A percentile compares a stretch with the other conserved stretches of the same genome.
Evolutionary conservation across 2,797 vertebrate species (phyloP).

Genomic region (Paramormyrops hopkinsi): DNA sequence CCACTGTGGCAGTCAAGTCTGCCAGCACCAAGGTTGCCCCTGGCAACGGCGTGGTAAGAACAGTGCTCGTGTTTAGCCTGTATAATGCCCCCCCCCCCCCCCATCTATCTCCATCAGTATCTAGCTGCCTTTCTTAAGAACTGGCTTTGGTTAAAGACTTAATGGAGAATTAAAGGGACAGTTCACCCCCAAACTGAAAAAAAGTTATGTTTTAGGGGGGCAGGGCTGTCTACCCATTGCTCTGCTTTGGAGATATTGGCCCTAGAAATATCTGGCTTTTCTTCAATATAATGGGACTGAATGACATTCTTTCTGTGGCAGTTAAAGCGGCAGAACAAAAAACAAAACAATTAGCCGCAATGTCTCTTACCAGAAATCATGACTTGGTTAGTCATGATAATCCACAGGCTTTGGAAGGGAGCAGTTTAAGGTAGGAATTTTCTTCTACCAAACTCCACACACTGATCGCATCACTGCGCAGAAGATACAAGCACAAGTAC

Average conservation of each 20-base stretch:
- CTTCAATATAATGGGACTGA: neutral
- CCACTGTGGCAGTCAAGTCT: constrained; percentile 72
- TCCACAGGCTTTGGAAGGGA: neutral
- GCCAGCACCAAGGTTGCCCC: constrained; percentile 24
- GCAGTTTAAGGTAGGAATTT: neutral
- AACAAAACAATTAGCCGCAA: neutral
- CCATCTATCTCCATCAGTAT: neutral
- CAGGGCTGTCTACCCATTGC: neutral
- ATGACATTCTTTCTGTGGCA: neutral
- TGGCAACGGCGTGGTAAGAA: constrained; percentile 44
- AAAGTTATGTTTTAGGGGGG: neutral
- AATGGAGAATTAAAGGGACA: neutral
- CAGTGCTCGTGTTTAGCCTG: neutral
- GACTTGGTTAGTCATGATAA: neutral
- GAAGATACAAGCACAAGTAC: neutral
- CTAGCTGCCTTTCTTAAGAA: neutral
- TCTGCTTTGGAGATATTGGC: neutral
- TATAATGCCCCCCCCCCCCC: neutral
- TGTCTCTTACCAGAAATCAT: neutral
- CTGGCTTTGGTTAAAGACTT: neutral
- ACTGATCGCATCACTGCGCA: neutral
- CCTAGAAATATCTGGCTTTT: neutral
- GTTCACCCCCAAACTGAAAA: neutral
- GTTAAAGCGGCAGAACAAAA: neutral
- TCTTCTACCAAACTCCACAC: neutral